Evolutionary conservation across 2,797 vertebrate species (phyloP).

Genomic region (Phalanger gymnotis): DNA sequence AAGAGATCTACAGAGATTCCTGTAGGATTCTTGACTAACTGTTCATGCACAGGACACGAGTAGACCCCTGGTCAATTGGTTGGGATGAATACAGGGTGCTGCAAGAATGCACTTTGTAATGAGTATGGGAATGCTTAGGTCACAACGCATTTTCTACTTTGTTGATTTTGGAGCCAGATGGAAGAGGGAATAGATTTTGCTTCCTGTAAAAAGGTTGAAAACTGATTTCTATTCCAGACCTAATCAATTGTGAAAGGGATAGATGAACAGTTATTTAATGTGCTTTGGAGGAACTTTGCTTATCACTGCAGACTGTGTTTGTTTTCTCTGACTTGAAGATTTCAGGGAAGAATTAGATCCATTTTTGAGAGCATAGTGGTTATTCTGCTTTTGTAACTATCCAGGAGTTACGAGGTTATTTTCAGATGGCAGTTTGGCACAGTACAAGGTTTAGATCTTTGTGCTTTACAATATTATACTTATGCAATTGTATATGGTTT

Average conservation of each 20-base stretch:
- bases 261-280: conserved; percentile 38
- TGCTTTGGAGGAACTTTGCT: conserved; percentile 31
- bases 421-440: conserved; percentile 11
- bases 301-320: conserved; percentile 8
- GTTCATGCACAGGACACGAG: conserved; percentile 36
- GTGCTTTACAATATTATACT: background rate
- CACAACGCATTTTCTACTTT: conserved; percentile 49
- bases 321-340: conserved; percentile 20
- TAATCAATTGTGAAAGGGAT: conserved; percentile 54
- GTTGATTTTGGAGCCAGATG: conserved; percentile 51
- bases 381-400: conserved; percentile 12
- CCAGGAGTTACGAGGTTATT: background rate
- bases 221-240: conserved; percentile 57
- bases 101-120: background rate
- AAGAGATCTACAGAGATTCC: conserved; percentile 47
- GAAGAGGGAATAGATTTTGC: conserved; percentile 57
- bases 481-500: background rate
- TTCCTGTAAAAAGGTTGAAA: conserved; percentile 62
- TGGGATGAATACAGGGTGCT: conserved; percentile 4
- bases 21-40: conserved; percentile 34
- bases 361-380: background rate
- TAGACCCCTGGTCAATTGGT: conserved; percentile 5
- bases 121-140: conserved; percentile 10
- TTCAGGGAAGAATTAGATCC: conserved; percentile 7
- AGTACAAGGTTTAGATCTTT: background rate